Percentiles rank a stretch among this genome's conserved stretches.
Conservation (phyloP, 2,113 vertebrate species). For the Sinocyclocheilus anophthalmus region DNA sequence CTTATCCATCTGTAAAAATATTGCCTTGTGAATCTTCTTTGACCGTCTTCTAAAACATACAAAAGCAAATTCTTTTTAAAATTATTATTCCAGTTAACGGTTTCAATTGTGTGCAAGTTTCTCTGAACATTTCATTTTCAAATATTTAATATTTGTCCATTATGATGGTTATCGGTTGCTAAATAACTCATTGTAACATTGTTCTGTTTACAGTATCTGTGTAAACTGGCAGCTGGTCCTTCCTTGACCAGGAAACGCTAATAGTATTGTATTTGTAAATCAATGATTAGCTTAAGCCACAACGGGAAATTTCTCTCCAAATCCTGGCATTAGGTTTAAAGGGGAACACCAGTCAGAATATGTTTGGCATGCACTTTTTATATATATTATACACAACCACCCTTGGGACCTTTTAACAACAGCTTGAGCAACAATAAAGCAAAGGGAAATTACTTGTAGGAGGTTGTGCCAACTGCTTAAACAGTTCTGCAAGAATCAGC, state of each 20-base stretch:
- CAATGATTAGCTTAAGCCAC: slow-evolving; percentile 64
- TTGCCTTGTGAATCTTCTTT: too few relatives aligned
- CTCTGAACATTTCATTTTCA: background rate
- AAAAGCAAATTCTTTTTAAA: background rate
- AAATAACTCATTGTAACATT: slow-evolving; percentile 1
- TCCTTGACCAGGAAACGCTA: slow-evolving; percentile 66
- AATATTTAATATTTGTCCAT: too few relatives aligned
- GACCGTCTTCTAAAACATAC: background rate
- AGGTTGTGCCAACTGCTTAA: background rate
- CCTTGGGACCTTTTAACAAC: background rate
- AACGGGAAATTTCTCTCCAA: slow-evolving; percentile 70
- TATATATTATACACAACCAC: background rate
- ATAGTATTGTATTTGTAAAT: slow-evolving; percentile 71
- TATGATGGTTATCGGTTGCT: background rate
- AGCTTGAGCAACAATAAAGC: background rate
- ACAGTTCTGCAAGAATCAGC: background rate
- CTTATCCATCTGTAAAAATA: background rate
- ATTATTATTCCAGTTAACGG: too few relatives aligned
- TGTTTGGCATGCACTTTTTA: background rate
- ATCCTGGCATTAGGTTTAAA: slow-evolving; percentile 52
- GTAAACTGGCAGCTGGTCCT: slow-evolving; percentile 67
- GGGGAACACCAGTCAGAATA: background rate
- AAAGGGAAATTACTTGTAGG: background rate
- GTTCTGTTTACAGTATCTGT: slow-evolving; percentile 58
- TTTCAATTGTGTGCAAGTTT: background rate